These are phyloP conservation scores for Aleiodes testaceus DNA, from an alignment of 2,888 invertebrate species.

Conservation along the genomic window DNA sequence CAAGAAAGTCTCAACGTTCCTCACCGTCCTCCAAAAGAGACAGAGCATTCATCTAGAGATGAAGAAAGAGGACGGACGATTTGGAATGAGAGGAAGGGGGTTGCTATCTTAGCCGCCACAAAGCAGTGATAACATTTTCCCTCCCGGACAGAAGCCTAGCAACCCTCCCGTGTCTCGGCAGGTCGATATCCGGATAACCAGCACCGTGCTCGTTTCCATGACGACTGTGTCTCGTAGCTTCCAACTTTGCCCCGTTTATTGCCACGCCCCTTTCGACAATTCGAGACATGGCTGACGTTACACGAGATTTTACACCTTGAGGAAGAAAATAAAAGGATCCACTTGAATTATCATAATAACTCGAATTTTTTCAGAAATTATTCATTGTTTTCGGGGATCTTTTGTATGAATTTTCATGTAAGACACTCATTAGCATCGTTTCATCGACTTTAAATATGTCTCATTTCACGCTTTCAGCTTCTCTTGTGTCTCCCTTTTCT, in stretches of 20 bases:
- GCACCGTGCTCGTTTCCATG: constrained; percentile 50
- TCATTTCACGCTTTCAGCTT: constrained; percentile 29
- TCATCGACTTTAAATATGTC: constrained; percentile 1
- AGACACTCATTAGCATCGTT: constrained; percentile 13
- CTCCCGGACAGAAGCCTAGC: constrained; percentile 72
- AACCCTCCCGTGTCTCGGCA: constrained; percentile 62
- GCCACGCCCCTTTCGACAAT: constrained; percentile 67
- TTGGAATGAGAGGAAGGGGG: constrained; percentile 52
- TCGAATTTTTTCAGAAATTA: no score
- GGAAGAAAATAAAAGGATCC: constrained; percentile 13
- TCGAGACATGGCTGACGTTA: constrained; percentile 69
- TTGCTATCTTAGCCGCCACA: constrained; percentile 73
- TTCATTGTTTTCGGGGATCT: no score
- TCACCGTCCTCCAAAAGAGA: constrained; percentile 40
- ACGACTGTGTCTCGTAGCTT: constrained; percentile 44
- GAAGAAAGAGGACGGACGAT: constrained; percentile 34
- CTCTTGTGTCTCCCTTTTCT: constrained; percentile 41
- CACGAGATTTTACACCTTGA: no score
- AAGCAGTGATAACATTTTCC: constrained; percentile 74
- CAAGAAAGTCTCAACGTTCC: constrained; percentile 15
- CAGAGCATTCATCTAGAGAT: constrained; percentile 9
- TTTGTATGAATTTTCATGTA: no score
- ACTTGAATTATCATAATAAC: constrained; percentile 46
- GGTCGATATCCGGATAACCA: constrained; percentile 55
- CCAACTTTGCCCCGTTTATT: constrained; percentile 40